These are phyloP conservation scores for Tetragnatha montana DNA, from an alignment of 2,888 invertebrate genomes.

Conservation along the genomic window DNA sequence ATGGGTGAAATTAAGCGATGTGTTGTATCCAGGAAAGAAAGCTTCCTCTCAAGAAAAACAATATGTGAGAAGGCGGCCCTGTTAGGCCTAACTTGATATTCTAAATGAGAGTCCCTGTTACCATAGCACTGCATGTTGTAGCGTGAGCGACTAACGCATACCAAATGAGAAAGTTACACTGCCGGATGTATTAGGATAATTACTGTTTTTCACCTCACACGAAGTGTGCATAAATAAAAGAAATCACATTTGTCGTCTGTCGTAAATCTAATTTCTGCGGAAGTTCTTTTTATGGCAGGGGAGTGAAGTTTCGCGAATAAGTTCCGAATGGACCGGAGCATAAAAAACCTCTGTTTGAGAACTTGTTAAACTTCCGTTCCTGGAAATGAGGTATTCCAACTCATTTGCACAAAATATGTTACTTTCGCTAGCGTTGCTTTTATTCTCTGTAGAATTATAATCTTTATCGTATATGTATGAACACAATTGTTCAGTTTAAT, in stretches of 20 bases:
- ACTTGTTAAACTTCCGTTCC: not conserved
- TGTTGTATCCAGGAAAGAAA: conserved; percentile 54
- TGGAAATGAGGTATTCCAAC: not conserved
- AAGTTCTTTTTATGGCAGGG: not conserved
- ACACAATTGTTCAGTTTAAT: too few relatives aligned
- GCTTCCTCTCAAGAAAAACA: conserved; percentile 38
- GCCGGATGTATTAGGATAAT: conserved; percentile 52
- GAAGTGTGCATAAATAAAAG: conserved; percentile 36
- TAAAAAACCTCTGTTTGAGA: not conserved
- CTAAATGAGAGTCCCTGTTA: conserved; percentile 35
- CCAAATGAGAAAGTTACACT: conserved; percentile 43
- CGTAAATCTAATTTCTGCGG: not conserved
- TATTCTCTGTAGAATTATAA: too few relatives aligned
- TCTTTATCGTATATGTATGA: too few relatives aligned
- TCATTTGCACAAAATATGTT: not conserved
- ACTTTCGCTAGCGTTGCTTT: not conserved
- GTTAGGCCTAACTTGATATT: conserved; percentile 41
- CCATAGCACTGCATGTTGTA: conserved; percentile 46
- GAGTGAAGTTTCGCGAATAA: not conserved
- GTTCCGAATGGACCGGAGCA: not conserved
- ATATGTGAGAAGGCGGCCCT: conserved; percentile 10
- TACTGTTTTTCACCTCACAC: conserved; percentile 51
- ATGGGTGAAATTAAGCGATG: conserved; percentile 55
- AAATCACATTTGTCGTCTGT: conserved; percentile 6
- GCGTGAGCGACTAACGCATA: conserved; percentile 29